Evolutionary conservation across 2,113 vertebrate species (phyloP).

Genomic region (Oreotrochilus melanogaster): DNA sequence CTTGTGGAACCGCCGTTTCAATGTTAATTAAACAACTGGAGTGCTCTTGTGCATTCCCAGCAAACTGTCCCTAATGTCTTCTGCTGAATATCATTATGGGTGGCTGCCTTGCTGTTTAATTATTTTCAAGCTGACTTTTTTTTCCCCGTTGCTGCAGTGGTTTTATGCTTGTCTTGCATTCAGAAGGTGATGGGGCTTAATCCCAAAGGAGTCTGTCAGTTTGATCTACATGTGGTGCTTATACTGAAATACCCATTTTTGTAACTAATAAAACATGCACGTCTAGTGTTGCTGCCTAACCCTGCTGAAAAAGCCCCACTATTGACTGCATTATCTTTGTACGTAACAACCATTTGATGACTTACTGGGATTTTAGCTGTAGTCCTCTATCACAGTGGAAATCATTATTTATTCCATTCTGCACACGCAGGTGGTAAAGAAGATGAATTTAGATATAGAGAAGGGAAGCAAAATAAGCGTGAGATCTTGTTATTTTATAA

Average conservation of each 20-base stretch:
- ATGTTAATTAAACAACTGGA: slow-evolving; percentile 88
- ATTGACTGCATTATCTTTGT: slow-evolving; percentile 73
- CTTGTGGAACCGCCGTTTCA: slow-evolving; percentile 84
- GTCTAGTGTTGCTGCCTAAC: slow-evolving; percentile 73
- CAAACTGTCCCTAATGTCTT: slow-evolving; percentile 85
- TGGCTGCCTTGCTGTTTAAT: slow-evolving; percentile 88
- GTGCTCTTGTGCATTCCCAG: slow-evolving; percentile 82
- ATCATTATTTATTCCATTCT: slow-evolving; percentile 75
- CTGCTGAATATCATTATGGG: slow-evolving; percentile 88
- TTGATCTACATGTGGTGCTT: slow-evolving; percentile 77
- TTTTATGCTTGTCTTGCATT: slow-evolving; percentile 86
- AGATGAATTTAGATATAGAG: slow-evolving; percentile 68
- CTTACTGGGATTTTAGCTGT: slow-evolving; percentile 73
- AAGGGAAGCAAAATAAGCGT: slow-evolving; percentile 48
- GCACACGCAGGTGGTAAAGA: slow-evolving; percentile 70
- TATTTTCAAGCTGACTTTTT: slow-evolving; percentile 85
- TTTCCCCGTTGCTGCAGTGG: slow-evolving; percentile 73
- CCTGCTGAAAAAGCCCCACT: slow-evolving; percentile 68
- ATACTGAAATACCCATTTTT: slow-evolving; percentile 75
- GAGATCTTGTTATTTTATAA: slow-evolving; percentile 59
- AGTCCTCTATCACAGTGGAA: slow-evolving; percentile 68
- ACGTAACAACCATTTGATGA: slow-evolving; percentile 71
- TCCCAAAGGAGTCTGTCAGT: slow-evolving; percentile 73
- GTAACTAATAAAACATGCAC: slow-evolving; percentile 74
- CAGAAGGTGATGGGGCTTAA: slow-evolving; percentile 79